Evolutionary conservation across 2,113 vertebrate genomes (phyloP).

Genomic region (Chloropsis cyanopogon): DNA sequence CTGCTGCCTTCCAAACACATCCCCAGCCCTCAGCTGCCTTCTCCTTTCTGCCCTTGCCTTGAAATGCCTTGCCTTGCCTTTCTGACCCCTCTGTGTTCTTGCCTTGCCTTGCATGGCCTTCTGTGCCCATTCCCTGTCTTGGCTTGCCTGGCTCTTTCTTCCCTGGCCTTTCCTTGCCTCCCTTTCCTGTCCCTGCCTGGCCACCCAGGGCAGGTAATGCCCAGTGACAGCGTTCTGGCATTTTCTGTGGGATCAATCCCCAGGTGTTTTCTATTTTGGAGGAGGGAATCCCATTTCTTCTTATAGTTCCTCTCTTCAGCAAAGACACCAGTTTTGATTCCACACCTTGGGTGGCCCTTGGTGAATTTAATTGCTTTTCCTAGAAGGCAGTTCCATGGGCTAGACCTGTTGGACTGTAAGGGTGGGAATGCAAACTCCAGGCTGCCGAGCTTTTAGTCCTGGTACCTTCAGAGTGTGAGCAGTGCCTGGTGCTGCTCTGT

Average conservation of each 20-base stretch:
- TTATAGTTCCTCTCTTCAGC: not conserved
- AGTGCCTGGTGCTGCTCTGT: not conserved
- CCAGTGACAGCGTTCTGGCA: not conserved
- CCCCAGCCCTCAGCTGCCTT: no score
- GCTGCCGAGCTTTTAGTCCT: not conserved
- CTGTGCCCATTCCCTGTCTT: not conserved
- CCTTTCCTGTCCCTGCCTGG: not conserved
- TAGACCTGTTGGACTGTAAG: not conserved
- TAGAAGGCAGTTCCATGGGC: accelerated
- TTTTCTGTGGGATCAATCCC: not conserved
- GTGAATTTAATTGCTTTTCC: not conserved
- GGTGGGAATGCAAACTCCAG: not conserved
- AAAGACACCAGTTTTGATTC: not conserved
- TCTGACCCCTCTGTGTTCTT: no score
- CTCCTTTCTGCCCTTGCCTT: not conserved
- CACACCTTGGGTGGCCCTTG: not conserved
- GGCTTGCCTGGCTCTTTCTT: not conserved
- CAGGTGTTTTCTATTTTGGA: not conserved
- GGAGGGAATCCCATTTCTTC: not conserved
- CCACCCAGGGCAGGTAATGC: not conserved
- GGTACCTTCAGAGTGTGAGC: not conserved
- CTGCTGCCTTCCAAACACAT: not conserved
- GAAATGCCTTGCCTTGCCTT: not conserved
- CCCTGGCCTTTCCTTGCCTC: no score
- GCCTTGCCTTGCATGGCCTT: not conserved